Evolutionary conservation across 2,797 vertebrate species (phyloP).

Genomic region (Perodicticus potto): DNA sequence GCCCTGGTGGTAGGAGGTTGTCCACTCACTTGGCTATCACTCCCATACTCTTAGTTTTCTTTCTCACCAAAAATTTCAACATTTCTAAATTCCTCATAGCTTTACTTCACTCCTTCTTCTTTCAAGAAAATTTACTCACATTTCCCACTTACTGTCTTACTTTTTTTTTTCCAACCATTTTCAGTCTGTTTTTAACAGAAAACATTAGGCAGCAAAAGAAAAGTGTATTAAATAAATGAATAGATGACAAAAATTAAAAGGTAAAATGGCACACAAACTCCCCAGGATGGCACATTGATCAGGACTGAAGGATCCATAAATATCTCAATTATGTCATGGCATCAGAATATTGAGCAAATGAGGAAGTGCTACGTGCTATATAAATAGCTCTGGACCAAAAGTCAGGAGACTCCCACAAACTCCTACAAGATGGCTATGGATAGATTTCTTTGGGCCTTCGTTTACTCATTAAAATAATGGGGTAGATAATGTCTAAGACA

Average conservation of each 20-base stretch:
- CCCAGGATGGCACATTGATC: neutral
- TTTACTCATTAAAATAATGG: neutral
- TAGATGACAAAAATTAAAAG: neutral
- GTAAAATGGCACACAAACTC: neutral
- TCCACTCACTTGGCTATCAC: neutral
- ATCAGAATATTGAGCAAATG: neutral
- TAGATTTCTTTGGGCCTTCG: neutral
- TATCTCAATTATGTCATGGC: neutral
- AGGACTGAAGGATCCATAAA: neutral
- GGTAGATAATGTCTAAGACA: neutral
- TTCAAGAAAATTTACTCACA: neutral
- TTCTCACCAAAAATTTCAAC: neutral
- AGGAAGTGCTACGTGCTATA: neutral
- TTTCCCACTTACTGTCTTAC: neutral
- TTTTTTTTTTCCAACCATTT: neutral
- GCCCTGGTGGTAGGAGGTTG: neutral
- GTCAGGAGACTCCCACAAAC: neutral
- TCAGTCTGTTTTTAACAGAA: neutral
- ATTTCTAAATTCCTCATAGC: neutral
- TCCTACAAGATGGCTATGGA: neutral
- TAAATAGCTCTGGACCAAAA: neutral
- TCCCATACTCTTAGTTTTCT: neutral
- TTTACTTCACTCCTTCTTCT: neutral
- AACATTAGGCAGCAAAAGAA: constrained; percentile 23
- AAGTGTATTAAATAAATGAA: constrained; percentile 7